Percentiles rank a stretch among this genome's conserved stretches.
Conservation (phyloP, 2,888 invertebrate genomes). For the Plutella xylostella region DNA sequence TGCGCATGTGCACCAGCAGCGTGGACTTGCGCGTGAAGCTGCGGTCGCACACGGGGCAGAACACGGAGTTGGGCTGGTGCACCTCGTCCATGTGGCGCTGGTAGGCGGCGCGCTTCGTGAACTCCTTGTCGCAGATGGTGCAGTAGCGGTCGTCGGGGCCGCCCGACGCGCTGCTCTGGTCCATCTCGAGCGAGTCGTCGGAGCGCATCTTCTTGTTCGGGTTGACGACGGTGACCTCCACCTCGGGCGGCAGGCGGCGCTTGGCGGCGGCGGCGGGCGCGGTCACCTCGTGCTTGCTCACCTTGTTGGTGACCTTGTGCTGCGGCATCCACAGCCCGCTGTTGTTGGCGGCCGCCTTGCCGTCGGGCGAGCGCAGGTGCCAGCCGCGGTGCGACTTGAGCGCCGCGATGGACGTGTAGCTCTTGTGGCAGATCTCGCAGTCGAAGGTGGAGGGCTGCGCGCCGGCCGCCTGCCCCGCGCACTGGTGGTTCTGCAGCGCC, state of each 20-base stretch:
- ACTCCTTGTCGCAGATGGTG: conserved; percentile 71
- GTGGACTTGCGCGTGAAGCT: conserved; percentile 73
- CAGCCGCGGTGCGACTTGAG: conserved; percentile 76
- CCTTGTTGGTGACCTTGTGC: conserved; percentile 61
- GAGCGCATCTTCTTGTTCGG: conserved; percentile 61
- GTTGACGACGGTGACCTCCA: conserved; percentile 63
- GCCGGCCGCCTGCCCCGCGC: conserved; percentile 41
- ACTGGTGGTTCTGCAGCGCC: conserved; percentile 67
- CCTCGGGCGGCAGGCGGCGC: conserved; percentile 58
- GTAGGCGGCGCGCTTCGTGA: conserved; percentile 70
- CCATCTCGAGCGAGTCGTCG: conserved; percentile 53
- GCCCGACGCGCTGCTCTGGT: conserved; percentile 46
- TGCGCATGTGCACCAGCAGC: conserved; percentile 72
- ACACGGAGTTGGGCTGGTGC: conserved; percentile 64
- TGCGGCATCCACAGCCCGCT: conserved; percentile 67
- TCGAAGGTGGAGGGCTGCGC: conserved; percentile 59
- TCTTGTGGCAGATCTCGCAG: conserved; percentile 75
- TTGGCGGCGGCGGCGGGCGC: conserved; percentile 36
- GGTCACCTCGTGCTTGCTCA: conserved; percentile 61
- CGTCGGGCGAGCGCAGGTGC: conserved; percentile 72
- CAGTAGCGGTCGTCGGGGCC: conserved; percentile 66
- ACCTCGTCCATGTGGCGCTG: conserved; percentile 71
- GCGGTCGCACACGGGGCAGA: conserved; percentile 73
- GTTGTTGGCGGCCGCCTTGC: conserved; percentile 64
- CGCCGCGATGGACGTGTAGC: conserved; percentile 74